These are phyloP conservation scores for Trisateles emortualis DNA, from an alignment of 2,888 invertebrate genomes.

Conservation along the genomic window DNA sequence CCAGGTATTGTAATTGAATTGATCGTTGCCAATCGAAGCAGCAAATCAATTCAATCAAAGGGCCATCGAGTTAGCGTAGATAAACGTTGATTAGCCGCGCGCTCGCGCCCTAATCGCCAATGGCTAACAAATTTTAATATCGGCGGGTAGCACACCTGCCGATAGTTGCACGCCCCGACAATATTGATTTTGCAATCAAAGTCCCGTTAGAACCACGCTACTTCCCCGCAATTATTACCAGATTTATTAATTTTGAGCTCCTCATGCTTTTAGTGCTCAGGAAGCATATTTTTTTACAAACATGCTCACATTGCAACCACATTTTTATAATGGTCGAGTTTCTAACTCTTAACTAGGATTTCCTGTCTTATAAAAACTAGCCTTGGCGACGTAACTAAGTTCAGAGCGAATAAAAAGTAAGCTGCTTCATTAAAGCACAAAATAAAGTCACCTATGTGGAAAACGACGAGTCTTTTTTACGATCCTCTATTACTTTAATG, in stretches of 20 bases:
- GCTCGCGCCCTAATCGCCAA: conserved; percentile 63
- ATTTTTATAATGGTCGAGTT: conserved; percentile 43
- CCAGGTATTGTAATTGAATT: conserved; percentile 8
- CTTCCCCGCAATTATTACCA: conserved; percentile 60
- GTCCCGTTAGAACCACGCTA: conserved; percentile 68
- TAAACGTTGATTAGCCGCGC: conserved; percentile 65
- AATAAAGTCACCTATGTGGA: conserved; percentile 44
- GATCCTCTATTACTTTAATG: conserved; percentile 58
- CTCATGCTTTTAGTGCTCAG: conserved; percentile 16
- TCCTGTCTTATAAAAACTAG: conserved; percentile 51
- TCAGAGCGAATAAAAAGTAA: conserved; percentile 48
- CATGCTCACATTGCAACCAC: conserved; percentile 31
- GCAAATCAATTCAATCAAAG: conserved; percentile 59
- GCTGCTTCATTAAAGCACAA: conserved; percentile 45
- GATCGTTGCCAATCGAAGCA: conserved; percentile 23
- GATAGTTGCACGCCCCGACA: conserved; percentile 66
- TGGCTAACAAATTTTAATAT: conserved; percentile 73
- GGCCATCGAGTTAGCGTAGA: conserved; percentile 58
- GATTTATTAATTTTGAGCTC: conserved; percentile 63
- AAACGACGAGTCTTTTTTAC: conserved; percentile 51
- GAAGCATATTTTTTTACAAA: conserved; percentile 40
- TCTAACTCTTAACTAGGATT: conserved; percentile 52
- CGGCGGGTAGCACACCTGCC: conserved; percentile 67
- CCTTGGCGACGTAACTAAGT: conserved; percentile 33
- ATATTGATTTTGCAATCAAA: conserved; percentile 84